Base-by-base conservation (phyloP, 2,113 vertebrate species). In the Erinaceus europaeus region DNA sequence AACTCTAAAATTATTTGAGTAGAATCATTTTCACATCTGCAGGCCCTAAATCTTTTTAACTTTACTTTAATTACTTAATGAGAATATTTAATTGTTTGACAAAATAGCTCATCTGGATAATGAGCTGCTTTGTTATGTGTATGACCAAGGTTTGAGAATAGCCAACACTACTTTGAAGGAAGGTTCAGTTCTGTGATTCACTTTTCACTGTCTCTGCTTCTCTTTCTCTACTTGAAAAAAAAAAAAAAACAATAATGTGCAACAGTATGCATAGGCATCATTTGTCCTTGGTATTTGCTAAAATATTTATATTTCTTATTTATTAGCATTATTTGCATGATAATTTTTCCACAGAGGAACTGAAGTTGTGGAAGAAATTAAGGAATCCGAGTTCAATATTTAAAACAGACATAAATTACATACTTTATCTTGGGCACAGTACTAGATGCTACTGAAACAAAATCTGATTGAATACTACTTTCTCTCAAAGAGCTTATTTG, bases 191-290 rank as follows among this genome's bases (percentile, higher is more conserved):
- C n/a, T n/a, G n/a, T n/a, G n/a, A n/a, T n/a, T n/a, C n/a, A n/a
- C n/a, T n/a, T n/a, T n/a, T n/a, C n/a, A n/a, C n/a, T n/a, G n/a
- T n/a, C n/a, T n/a, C n/a, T n/a, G n/a, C n/a, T n/a, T n/a, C n/a
- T n/a, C n/a, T n/a, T n/a, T n/a, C n/a, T n/a, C n/a, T n/a, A n/a
- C n/a, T n/a, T n/a, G n/a, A n/a, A n/a, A n/a, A n/a, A n/a, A n/a
- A n/a, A n/a, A n/a, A n/a, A n/a, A n/a, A n/a, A n/a, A n/a, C n/a
- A n/a, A n/a, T n/a, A n/a, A n/a, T n/a, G n/a, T n/a, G 5, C 0
- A 12, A 15, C 32, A 34, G 48, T 4, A n/a, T 23, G 9, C 2
- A 1, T 6, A 62, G 55, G 0, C 1, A 8, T 2, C 17, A n/a
- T 40, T 71, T 65, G 13, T 34, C 13, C 17, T 59, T 84, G 36